Evolutionary conservation across 2,113 vertebrate species (phyloP).

Genomic region (Leucoraja erinaceus): DNA sequence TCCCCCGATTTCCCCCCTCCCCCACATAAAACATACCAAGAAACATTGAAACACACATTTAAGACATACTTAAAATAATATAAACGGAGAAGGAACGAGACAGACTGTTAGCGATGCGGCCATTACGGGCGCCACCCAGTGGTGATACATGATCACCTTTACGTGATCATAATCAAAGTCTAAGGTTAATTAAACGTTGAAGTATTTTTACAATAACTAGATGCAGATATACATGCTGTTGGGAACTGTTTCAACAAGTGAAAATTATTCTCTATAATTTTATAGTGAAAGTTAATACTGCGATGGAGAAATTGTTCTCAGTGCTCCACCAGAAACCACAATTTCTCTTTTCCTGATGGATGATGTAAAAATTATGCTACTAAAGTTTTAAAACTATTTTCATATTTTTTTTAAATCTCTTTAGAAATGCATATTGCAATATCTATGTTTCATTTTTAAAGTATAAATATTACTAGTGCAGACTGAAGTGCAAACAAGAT

Average conservation of each 20-base stretch:
- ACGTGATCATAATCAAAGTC: background rate
- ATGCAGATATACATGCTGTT: background rate
- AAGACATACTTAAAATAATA: too few relatives aligned
- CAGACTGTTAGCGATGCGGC: too few relatives aligned
- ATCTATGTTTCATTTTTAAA: background rate
- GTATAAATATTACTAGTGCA: background rate
- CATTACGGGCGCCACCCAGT: too few relatives aligned
- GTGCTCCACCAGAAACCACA: background rate
- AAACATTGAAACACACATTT: too few relatives aligned
- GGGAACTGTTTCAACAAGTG: background rate
- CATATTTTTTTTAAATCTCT: background rate
- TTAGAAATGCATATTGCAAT: background rate
- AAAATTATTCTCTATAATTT: background rate
- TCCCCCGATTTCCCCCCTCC: too few relatives aligned
- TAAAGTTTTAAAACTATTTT: background rate
- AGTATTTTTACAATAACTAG: background rate
- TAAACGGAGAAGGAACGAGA: too few relatives aligned
- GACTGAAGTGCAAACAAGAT: background rate
- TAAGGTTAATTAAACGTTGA: background rate
- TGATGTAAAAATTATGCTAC: background rate
- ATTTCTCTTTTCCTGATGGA: background rate
- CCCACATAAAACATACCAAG: too few relatives aligned
- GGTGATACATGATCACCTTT: too few relatives aligned
- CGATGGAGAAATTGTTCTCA: background rate
- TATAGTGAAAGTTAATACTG: background rate